Evolutionary conservation across 1,140 invertebrate genomes (phyloP).

Genomic region (Leptestheria dahalacensis): DNA sequence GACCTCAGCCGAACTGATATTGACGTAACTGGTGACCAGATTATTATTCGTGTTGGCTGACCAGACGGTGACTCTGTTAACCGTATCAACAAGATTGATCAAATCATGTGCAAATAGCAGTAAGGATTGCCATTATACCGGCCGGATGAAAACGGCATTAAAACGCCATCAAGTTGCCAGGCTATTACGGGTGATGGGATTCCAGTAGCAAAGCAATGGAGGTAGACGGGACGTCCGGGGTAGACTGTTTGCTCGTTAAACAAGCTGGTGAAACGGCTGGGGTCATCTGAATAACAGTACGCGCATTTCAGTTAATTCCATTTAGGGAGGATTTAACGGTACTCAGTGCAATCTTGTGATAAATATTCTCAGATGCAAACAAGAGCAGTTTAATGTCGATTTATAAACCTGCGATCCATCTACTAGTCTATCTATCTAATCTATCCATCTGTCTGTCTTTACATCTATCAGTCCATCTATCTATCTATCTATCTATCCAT

Average conservation of each 20-base stretch:
- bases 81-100: constrained; percentile 8
- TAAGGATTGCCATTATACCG: too few species aligned
- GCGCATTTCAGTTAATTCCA: neutral
- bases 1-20: constrained; percentile 71
- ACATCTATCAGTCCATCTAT: too few species aligned
- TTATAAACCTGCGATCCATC: too few species aligned
- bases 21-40: constrained; percentile 48
- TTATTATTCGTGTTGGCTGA: neutral
- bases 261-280: constrained; percentile 59
- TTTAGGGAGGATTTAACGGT: too few species aligned
- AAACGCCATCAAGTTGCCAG: constrained; percentile 66
- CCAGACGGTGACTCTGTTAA: neutral
- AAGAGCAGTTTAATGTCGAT: too few species aligned
- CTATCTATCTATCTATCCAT: too few species aligned
- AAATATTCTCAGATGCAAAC: too few species aligned
- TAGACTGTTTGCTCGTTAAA: constrained; percentile 71
- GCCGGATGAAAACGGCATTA: constrained; percentile 34
- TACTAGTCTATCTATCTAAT: too few species aligned
- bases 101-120: too few species aligned
- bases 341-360: too few species aligned
- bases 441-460: too few species aligned
- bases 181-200: constrained; percentile 68
- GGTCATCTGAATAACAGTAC: constrained; percentile 45
- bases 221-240: constrained; percentile 61
- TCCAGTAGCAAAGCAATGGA: constrained; percentile 70